Conservation (phyloP, 30 jellyfish, hydroid and myxozoan genomes). For the Cassiopea xamachana region DNA sequence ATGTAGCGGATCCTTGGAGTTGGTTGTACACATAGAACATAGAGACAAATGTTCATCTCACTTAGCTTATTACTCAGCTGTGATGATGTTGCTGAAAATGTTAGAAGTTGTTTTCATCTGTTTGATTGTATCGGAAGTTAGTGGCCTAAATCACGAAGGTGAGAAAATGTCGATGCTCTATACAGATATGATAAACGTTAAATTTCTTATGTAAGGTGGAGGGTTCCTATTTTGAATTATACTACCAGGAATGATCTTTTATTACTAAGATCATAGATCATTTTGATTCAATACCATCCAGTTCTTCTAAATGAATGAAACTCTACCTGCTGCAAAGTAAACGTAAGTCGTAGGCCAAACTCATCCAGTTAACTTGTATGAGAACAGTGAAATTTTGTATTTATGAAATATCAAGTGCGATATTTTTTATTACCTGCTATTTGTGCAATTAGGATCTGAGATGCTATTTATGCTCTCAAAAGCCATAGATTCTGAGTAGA, state of each 20-base stretch:
- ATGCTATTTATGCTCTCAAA: not conserved
- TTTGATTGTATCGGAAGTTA: not conserved
- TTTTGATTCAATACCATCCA: not conserved
- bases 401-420: not conserved
- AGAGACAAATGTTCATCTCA: no score
- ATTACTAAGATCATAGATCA: slow-evolving; percentile 6
- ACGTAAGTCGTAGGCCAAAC: not conserved
- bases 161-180: not conserved
- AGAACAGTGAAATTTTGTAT: not conserved
- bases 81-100: slow-evolving; percentile 25
- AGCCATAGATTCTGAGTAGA: not conserved
- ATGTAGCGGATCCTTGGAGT: no score
- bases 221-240: not conserved
- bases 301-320: not conserved
- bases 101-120: not conserved
- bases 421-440: not conserved
- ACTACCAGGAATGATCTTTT: not conserved
- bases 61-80: not conserved
- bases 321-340: slow-evolving; percentile 3
- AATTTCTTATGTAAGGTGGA: not conserved
- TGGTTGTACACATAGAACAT: no score
- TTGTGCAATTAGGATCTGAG: not conserved
- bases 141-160: slow-evolving; percentile 25
- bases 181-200: not conserved
- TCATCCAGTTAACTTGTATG: not conserved